Evolutionary conservation across 2,888 invertebrate genomes (phyloP).

Genomic region (Orthonychiurus folsomi): DNA sequence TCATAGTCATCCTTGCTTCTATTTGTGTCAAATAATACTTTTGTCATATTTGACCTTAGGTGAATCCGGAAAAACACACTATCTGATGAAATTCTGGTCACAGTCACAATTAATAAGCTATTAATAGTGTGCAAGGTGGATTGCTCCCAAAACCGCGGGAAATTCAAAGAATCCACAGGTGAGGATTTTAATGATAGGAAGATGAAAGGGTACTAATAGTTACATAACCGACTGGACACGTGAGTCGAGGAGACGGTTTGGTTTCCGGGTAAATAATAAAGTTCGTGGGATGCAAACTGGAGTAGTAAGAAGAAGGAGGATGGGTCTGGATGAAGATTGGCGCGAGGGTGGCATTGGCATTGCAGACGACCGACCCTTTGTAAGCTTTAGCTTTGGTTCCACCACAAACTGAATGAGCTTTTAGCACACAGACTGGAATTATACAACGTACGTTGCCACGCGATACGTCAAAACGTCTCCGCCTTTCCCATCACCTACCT

Average conservation of each 20-base stretch:
- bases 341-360: background rate
- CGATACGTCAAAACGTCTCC: constrained; percentile 38
- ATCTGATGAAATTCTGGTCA: too few relatives aligned
- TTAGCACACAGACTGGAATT: background rate
- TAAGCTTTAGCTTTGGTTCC: background rate
- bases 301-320: background rate
- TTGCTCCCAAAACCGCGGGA: too few relatives aligned
- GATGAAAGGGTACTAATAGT: too few relatives aligned
- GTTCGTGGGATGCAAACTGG: background rate
- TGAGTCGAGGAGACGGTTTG: background rate
- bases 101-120: too few relatives aligned
- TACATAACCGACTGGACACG: constrained; percentile 7
- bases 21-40: too few relatives aligned
- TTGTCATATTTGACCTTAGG: too few relatives aligned
- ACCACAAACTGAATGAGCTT: background rate
- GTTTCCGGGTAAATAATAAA: background rate
- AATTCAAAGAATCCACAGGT: too few relatives aligned
- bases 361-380: background rate
- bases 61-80: too few relatives aligned
- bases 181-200: too few relatives aligned
- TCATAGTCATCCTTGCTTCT: too few relatives aligned
- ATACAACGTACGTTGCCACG: constrained; percentile 26
- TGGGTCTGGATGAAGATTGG: background rate
- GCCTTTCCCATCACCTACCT: constrained; percentile 23
- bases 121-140: too few relatives aligned